Evolutionary conservation across 2,888 invertebrate species (phyloP).

Genomic region (Zonitis immaculata): DNA sequence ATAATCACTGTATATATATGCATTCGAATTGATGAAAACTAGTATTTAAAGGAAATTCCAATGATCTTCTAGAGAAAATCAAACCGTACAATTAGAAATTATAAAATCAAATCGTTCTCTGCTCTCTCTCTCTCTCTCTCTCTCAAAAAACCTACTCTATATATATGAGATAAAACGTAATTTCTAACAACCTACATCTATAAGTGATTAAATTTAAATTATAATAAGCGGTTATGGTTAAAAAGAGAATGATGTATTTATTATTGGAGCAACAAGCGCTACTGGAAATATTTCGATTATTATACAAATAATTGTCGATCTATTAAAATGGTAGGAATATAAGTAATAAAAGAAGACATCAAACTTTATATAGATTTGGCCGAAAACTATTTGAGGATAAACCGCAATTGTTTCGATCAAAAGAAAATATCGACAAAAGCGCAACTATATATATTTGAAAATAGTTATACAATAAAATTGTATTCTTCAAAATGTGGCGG

Average conservation of each 20-base stretch:
- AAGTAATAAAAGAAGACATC: neutral
- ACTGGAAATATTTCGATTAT: neutral
- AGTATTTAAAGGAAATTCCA: neutral
- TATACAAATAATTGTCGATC: too few relatives aligned
- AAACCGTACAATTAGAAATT: neutral
- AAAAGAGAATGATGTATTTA: neutral
- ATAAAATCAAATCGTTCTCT: neutral
- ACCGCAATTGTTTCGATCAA: slow-evolving; percentile 38
- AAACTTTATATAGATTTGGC: too few relatives aligned
- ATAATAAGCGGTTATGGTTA: neutral
- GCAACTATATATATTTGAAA: neutral
- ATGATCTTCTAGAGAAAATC: neutral
- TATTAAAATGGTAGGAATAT: too few relatives aligned
- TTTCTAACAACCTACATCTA: too few relatives aligned
- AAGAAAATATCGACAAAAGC: slow-evolving; percentile 3
- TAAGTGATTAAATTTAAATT: neutral
- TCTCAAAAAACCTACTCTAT: too few relatives aligned
- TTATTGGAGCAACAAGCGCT: neutral
- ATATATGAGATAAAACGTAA: too few relatives aligned
- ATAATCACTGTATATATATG: too few relatives aligned
- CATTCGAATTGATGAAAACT: neutral
- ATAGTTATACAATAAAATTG: too few relatives aligned
- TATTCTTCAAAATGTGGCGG: too few relatives aligned
- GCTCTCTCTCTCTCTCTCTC: neutral
- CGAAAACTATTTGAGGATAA: slow-evolving; percentile 24